Percentiles rank a stretch among this genome's conserved stretches.
Evolutionary conservation across 1,140 invertebrate species (phyloP).

Genomic region (Zaprionus inermis): DNA sequence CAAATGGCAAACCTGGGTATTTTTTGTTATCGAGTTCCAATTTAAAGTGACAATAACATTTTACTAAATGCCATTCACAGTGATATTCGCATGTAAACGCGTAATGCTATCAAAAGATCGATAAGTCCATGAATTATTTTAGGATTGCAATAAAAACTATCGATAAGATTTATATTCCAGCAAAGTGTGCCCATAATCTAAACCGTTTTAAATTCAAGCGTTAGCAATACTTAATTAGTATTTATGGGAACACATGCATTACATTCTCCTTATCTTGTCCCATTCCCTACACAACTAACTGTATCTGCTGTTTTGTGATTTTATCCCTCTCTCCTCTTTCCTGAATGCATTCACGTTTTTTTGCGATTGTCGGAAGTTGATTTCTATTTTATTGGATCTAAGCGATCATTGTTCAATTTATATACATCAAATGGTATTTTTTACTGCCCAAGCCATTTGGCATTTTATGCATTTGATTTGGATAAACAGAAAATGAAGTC

Average conservation of each 20-base stretch:
- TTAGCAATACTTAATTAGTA: background rate
- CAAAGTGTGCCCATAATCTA: background rate
- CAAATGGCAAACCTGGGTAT: conserved; percentile 5
- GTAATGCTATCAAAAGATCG: background rate
- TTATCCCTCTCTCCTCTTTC: background rate
- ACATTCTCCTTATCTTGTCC: background rate
- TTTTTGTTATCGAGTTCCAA: background rate
- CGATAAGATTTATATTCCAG: background rate
- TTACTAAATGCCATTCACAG: background rate
- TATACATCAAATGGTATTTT: conserved; percentile 49
- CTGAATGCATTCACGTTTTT: background rate
- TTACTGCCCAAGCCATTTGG: conserved; percentile 36
- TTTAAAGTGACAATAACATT: background rate
- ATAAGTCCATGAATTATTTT: no score
- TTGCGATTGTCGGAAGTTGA: conserved; percentile 22
- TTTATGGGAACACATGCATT: background rate
- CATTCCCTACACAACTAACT: background rate
- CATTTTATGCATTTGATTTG: conserved; percentile 43
- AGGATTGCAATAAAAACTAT: background rate
- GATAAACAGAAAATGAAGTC: conserved; percentile 18
- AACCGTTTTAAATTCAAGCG: background rate
- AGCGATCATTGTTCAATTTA: conserved; percentile 55
- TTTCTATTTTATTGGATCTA: conserved; percentile 54
- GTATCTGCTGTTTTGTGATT: background rate
- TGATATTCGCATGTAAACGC: background rate